Evolutionary conservation across 2,888 invertebrate species (phyloP).

Genomic region (Willowsia nigromaculata): DNA sequence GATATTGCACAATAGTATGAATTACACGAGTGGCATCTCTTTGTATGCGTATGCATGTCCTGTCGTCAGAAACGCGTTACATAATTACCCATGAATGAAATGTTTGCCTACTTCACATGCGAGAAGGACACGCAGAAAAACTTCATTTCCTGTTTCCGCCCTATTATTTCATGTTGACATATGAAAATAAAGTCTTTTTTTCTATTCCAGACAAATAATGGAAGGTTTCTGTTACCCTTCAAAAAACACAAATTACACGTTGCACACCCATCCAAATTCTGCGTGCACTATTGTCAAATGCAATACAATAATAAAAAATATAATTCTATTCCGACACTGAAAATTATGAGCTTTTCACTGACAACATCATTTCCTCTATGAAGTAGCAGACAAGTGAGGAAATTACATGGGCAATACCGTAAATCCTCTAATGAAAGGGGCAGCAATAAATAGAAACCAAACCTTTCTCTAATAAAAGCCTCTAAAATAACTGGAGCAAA

Average conservation of each 20-base stretch:
- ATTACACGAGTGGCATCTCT: no score
- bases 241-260: neutral
- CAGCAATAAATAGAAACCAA: no score
- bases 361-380: constrained; percentile 27
- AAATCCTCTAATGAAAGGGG: constrained; percentile 11
- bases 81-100: no score
- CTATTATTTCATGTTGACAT: neutral
- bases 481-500: no score
- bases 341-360: constrained; percentile 28
- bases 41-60: no score
- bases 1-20: no score
- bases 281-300: neutral
- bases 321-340: neutral
- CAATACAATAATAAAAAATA: neutral
- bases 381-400: constrained; percentile 16
- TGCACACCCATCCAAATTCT: neutral
- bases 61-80: no score
- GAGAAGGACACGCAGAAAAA: neutral
- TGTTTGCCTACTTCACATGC: neutral
- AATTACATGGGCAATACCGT: constrained; percentile 35
- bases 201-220: constrained; percentile 16
- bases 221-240: neutral
- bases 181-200: neutral
- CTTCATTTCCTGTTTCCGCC: constrained; percentile 32
- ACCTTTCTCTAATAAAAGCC: no score